Base-by-base conservation (phyloP, 2,113 vertebrate species). In the Gobius niger region DNA sequence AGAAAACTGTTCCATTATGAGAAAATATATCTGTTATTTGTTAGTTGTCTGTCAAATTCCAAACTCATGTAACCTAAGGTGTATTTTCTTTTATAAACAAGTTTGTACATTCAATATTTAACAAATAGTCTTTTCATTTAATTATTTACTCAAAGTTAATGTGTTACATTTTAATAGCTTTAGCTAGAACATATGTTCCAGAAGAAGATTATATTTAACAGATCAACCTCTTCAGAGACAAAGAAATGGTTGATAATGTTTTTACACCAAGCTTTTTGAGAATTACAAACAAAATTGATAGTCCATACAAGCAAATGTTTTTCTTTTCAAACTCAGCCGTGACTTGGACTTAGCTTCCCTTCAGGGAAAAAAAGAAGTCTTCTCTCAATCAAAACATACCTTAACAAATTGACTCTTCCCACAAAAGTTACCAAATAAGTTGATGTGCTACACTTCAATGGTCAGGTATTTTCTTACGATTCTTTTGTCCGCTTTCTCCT, bases 401-500 rank as follows among this genome's bases (percentile, higher is more conserved):
- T 77, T 57, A 47, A 14, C 47, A 78, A 73, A 42, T 79, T 67
- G 14, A 50, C 44, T 68, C 57, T 49, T 40, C 0, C 63, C 9
- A 60, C 74, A 61, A 81, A 89, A 85, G 81, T 87, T 85, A 75
- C 85, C 72, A 87, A 81, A 76, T 82, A 82, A 87, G 81, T 85
- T 85, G 76, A 87, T 83, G 82, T 83, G 87, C 82, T 85, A 75
- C 87, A 84, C 84, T 87, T 82, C 78, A 89, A 68, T 84, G 68
- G 65, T 87, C 81, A 85, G 84, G 78, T 90, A 85, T 89, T 88
- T 90, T 90, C 82, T 85, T 78, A 69, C 84, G 75, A 73, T 73
- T 88, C 84, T 78, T 88, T 87, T 86, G 84, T 83, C 72, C 61
- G 15, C 50, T 69, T 76, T 71, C 63, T 3, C 83, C 84, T 92